A percentile compares a stretch with the other conserved stretches of the same genome.
phyloP scores from a whole-genome alignment of 2,797 vertebrate genomes.

The Siniperca obscura region DNA sequence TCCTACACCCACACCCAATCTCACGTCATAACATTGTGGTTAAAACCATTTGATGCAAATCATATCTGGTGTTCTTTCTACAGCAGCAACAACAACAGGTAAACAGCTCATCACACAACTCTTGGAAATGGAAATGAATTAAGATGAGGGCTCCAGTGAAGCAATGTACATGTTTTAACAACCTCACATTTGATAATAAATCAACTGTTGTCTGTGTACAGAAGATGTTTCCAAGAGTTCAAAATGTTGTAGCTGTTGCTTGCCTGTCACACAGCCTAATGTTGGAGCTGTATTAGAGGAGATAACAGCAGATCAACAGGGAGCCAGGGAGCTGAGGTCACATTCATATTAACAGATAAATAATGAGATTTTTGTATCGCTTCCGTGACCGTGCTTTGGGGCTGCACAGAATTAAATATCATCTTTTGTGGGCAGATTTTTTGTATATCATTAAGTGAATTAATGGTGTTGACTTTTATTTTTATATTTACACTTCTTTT shows the following conservation, averaged over 20 bases:
- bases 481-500: not conserved
- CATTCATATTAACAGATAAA: conserved; percentile 24
- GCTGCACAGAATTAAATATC: not conserved
- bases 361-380: conserved; percentile 4
- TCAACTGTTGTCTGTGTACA: not conserved
- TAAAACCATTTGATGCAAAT: conserved; percentile 18
- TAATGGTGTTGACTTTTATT: not conserved
- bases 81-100: not conserved
- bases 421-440: not conserved
- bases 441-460: not conserved
- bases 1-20: not conserved
- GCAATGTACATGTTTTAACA: not conserved
- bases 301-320: conserved; percentile 38
- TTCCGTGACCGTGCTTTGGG: not conserved
- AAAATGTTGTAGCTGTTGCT: not conserved
- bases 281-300: conserved; percentile 14
- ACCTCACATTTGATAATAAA: conserved; percentile 15
- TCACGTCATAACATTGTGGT: conserved; percentile 5
- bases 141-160: not conserved
- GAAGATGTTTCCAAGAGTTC: conserved; percentile 25
- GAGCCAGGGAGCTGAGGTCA: conserved; percentile 15
- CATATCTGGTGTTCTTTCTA: conserved; percentile 12
- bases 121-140: not conserved
- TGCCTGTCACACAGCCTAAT: not conserved
- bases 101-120: not conserved